A percentile compares a stretch with the other conserved stretches of the same genome.
These are phyloP conservation scores for Mus caroli DNA, from an alignment of 2,797 vertebrate genomes.

Conservation along the genomic window DNA sequence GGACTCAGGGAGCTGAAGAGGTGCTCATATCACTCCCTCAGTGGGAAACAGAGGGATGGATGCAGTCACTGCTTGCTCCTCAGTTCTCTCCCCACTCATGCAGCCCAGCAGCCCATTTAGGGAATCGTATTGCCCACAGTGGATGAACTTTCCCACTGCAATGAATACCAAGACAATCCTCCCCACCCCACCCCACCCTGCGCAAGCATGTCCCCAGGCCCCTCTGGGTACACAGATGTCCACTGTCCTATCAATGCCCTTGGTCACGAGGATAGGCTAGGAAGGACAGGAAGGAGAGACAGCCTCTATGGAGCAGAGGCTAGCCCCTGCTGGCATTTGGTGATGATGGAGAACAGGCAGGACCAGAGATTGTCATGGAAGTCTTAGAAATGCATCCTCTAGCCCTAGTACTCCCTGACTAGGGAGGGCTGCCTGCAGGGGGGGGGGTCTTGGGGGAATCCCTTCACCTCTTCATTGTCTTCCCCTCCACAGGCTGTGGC, in stretches of 20 bases:
- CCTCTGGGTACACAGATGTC: background rate
- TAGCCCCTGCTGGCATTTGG: background rate
- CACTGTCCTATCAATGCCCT: background rate
- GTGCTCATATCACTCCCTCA: background rate
- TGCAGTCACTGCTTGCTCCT: background rate
- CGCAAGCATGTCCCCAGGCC: background rate
- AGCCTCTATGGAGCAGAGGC: background rate
- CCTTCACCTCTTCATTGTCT: background rate
- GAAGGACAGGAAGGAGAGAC: background rate
- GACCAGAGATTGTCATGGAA: background rate
- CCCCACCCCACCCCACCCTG: background rate
- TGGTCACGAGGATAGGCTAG: background rate
- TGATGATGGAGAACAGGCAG: background rate
- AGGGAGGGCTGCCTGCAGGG: background rate
- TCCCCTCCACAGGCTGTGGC: background rate
- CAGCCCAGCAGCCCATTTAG: background rate
- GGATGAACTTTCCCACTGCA: background rate
- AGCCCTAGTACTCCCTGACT: background rate
- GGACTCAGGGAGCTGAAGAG: background rate
- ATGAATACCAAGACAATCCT: background rate
- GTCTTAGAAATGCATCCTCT: background rate
- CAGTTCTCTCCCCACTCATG: background rate
- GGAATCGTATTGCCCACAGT: background rate
- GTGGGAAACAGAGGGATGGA: background rate
- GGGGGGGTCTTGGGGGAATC: background rate